These are phyloP conservation scores for Caenorhabditis drosophilae DNA, from an alignment of 2,888 invertebrate genomes.

Conservation along the genomic window DNA sequence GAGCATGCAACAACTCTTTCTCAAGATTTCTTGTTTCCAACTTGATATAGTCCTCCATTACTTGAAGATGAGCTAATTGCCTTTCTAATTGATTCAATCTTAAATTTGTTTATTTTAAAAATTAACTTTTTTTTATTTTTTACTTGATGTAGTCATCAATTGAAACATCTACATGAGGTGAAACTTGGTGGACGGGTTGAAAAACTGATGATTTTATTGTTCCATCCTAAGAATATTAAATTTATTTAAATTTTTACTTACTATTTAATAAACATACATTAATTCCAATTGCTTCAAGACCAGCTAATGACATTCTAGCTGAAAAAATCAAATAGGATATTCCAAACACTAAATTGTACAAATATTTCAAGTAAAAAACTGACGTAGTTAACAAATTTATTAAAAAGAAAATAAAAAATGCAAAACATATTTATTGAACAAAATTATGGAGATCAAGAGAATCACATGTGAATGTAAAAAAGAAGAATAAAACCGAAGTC, in stretches of 20 bases:
- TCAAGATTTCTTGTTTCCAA: slow-evolving; percentile 98
- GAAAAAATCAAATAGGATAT: background rate
- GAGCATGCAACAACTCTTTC: slow-evolving; percentile 97
- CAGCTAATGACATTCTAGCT: slow-evolving; percentile 32
- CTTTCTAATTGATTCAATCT: slow-evolving; percentile 84
- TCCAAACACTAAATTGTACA: background rate
- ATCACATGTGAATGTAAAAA: slow-evolving; percentile 25
- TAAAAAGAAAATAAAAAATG: background rate
- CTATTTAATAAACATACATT: slow-evolving; percentile 14
- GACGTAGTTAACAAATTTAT: too few relatives aligned
- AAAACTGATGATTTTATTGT: background rate
- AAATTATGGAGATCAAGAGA: slow-evolving; percentile 23
- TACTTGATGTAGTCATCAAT: slow-evolving; percentile 21
- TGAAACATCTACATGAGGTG: slow-evolving; percentile 3
- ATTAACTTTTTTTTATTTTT: background rate
- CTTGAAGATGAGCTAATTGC: slow-evolving; percentile 93
- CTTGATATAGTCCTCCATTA: slow-evolving; percentile 99
- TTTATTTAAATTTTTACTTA: background rate
- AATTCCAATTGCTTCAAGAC: slow-evolving; percentile 53
- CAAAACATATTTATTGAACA: slow-evolving; percentile 9
- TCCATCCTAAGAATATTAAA: background rate
- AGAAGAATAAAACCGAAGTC: slow-evolving; percentile 7
- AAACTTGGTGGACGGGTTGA: too few relatives aligned
- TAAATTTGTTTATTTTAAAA: slow-evolving; percentile 1
- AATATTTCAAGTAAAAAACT: background rate